phyloP scores from a whole-genome alignment of 1,140 invertebrate species.

The Eumeta japonica region DNA sequence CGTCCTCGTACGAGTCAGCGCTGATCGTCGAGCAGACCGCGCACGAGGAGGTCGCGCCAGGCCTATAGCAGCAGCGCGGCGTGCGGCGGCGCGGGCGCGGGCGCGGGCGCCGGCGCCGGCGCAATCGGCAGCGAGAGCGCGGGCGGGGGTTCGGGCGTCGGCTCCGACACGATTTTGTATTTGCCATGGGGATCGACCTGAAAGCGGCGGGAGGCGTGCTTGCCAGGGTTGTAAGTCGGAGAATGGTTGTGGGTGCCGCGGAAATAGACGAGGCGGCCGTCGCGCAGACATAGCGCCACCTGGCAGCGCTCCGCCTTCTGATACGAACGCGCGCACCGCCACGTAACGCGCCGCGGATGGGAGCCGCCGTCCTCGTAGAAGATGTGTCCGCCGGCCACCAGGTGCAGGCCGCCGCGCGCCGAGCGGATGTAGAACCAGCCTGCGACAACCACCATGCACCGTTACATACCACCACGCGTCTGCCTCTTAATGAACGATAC shows the following conservation, averaged over 20 bases:
- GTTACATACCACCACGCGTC: not conserved
- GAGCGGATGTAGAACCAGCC: constrained; percentile 56
- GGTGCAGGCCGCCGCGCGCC: constrained; percentile 45
- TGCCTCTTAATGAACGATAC: too few relatives aligned
- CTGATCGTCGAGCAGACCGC: constrained; percentile 37
- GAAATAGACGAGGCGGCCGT: constrained; percentile 48
- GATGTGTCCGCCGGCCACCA: constrained; percentile 50
- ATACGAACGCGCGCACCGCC: constrained; percentile 51
- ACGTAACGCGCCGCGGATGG: constrained; percentile 47
- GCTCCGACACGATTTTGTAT: constrained; percentile 53
- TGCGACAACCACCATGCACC: constrained; percentile 21
- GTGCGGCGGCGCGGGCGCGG: constrained; percentile 28
- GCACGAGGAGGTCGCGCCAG: constrained; percentile 54
- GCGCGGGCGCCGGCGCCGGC: constrained; percentile 8
- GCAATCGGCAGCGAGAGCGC: constrained; percentile 16
- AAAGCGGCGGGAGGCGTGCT: constrained; percentile 48
- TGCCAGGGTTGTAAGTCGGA: constrained; percentile 45
- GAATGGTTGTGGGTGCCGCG: constrained; percentile 50
- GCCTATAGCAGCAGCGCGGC: constrained; percentile 45
- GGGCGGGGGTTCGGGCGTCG: too few relatives aligned
- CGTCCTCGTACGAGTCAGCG: constrained; percentile 35
- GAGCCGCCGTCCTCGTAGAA: constrained; percentile 55
- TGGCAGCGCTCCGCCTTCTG: constrained; percentile 53
- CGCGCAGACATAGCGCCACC: constrained; percentile 47
- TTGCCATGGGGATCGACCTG: constrained; percentile 53